Base-by-base conservation (phyloP, 2,888 invertebrate genomes). In the Oligia latruncula region DNA sequence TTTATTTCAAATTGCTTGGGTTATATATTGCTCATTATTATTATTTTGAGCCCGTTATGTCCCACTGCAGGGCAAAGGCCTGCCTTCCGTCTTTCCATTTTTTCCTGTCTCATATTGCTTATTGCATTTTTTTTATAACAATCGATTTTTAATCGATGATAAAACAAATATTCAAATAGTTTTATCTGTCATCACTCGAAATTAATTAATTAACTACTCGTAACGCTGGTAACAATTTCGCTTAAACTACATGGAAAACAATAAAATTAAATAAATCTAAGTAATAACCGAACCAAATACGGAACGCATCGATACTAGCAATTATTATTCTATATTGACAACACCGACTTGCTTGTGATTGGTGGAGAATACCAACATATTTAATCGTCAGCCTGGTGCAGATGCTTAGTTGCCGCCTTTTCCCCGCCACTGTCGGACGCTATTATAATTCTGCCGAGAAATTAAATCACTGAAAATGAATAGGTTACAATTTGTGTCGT, bases 381-480 rank as follows among this genome's bases (percentile, higher is more conserved):
- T 29, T 35, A 35, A 75, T 58, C 8, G 8, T 52, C 20, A 62
- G n/a, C 4, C 15, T 23, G 43, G 2, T 40, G 13, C 4, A 71
- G 4, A 35, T 6, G 35, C 1, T n/a, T 15, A 52, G 5, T 73
- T 0, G n/a, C 62, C 52, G 23, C 52, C 8, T 13, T 29, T 5
- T 23, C 8, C 8, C 43, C 4, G 29, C 0, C 3, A 1, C 23
- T 13, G 11, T 23, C 55, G 4, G 77, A 62, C 74, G 55, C 1
- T 65, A 17, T 3, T 17, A 20, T 52, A 29, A 23, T 55, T 74
- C 20, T 40, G 20, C 20, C 20, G 9, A 17, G 9, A 35, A 52
- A 73, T 3, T 40, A 40, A 0, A n/a, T n/a, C 35, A n/a, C 46
- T 46, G n/a, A 77, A 77, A 74, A 77, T 77, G 77, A 40, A 74